Conservation (phyloP, 1,140 invertebrate genomes). For the Lutraria rhynchaena region DNA sequence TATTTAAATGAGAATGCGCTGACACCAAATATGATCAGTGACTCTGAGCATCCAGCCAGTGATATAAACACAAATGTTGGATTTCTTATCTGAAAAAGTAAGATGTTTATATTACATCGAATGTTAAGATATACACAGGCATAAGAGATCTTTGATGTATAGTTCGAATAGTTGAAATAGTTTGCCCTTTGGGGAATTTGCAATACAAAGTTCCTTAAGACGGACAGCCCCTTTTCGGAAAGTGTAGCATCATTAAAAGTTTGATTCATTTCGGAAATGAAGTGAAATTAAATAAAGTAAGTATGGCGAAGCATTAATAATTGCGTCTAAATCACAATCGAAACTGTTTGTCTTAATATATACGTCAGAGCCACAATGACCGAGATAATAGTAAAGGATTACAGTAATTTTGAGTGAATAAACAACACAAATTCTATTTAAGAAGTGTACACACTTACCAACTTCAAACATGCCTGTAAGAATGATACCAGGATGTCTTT, state of each 20-base stretch:
- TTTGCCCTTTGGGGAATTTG: too few relatives aligned
- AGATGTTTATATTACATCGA: neutral
- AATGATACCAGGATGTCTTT: constrained; percentile 52
- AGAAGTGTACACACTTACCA: constrained; percentile 43
- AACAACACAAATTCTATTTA: neutral
- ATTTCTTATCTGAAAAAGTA: constrained; percentile 62
- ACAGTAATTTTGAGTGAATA: neutral
- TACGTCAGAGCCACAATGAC: too few relatives aligned
- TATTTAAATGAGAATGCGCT: constrained; percentile 70
- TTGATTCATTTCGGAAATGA: too few relatives aligned
- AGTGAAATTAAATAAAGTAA: too few relatives aligned
- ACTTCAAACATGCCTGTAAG: constrained; percentile 58
- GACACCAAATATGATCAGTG: constrained; percentile 67
- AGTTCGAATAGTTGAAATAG: too few relatives aligned
- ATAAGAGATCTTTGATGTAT: too few relatives aligned
- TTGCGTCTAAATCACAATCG: neutral
- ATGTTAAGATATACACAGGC: neutral
- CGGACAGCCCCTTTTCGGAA: too few relatives aligned
- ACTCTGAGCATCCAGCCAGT: constrained; percentile 59
- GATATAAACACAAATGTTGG: constrained; percentile 64
- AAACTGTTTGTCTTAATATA: neutral
- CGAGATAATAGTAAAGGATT: neutral
- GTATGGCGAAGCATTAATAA: too few relatives aligned
- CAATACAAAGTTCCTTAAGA: too few relatives aligned
- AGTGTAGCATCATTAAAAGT: too few relatives aligned